Conservation (phyloP, 92 coral and sea anemone genomes). For the Micromussa lordhowensis region DNA sequence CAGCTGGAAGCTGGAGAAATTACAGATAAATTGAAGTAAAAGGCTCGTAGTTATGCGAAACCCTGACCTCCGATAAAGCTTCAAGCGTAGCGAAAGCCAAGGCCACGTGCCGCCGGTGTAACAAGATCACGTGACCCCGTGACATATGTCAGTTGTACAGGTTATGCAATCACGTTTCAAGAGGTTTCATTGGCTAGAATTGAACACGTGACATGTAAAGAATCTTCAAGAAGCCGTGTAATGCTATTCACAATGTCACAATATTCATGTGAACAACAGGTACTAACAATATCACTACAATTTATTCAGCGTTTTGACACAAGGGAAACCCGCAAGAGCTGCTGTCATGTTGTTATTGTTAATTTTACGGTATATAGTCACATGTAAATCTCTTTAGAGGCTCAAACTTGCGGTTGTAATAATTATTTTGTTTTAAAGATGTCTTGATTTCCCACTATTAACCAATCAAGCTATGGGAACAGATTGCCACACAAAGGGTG, state of each 20-base stretch:
- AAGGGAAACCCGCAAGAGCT: constrained; percentile 26
- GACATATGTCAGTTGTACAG: constrained; percentile 82
- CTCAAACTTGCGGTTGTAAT: constrained; percentile 14
- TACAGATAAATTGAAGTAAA: constrained; percentile 36
- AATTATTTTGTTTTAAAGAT: neutral
- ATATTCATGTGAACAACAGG: constrained; percentile 20
- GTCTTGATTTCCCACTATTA: constrained; percentile 16
- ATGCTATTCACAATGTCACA: constrained; percentile 41
- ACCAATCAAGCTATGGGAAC: neutral
- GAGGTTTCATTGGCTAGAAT: constrained; percentile 32
- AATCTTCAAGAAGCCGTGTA: constrained; percentile 21
- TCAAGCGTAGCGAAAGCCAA: constrained; percentile 84
- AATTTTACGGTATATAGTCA: constrained; percentile 6
- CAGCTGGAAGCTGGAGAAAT: constrained; percentile 55
- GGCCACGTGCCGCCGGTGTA: constrained; percentile 97
- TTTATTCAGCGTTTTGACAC: constrained; percentile 22
- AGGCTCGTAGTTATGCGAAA: constrained; percentile 42
- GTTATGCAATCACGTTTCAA: constrained; percentile 61
- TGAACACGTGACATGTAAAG: constrained; percentile 25
- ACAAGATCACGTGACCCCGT: constrained; percentile 96
- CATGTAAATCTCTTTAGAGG: neutral
- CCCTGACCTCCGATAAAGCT: constrained; percentile 55
- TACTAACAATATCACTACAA: constrained; percentile 31
- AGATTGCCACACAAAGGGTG: constrained; percentile 35
- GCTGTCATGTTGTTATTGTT: neutral